Evolutionary conservation across 2,113 vertebrate genomes (phyloP), one percentile per base, ranked within the genome.

Genomic region (Nothocercus julius): DNA sequence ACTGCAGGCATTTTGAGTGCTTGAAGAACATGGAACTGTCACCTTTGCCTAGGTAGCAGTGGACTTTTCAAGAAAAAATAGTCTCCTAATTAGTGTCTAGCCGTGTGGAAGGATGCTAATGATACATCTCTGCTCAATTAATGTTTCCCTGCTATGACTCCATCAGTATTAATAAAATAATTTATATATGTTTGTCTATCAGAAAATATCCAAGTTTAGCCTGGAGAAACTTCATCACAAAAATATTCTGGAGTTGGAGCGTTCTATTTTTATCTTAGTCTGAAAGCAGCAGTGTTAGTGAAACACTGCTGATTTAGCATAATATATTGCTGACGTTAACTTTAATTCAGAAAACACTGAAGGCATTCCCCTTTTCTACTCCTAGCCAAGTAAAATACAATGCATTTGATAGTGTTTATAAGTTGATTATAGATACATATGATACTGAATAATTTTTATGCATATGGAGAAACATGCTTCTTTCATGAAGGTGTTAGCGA

Each of bases 111-210:
- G 73, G 70, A 82, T 79, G 56, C 18, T 87, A 76, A 90, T 92
- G 73, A 77, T 34, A 92, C 56, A 79, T 85, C 72, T 93, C 81
- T 92, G 25, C 54, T 93, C 69, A 95, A 91, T 95, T 93, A 81
- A 70, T 68, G 10, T 90, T 97, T 95, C 28, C 12, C 34, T 83
- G 56, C 34, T 85, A 10, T 89, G 80, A 86, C 56, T 49, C 66
- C 89, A 89, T 95, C 88, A 83, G 66, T 97, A 85, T 87, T 94
- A 95, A 95, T 87, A 81, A 93, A 92, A 68, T 66, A 88, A 92
- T 44, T 82, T 91, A 18, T 74, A 79, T 18, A 84, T 91, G 68
- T 59, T 72, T 94, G 42, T 90, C 70, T 83, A 93, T 59, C 11
- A 56, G 45, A 89, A 61, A 38, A 22, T 9, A 69, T 45, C 47